Conservation (phyloP, 1,140 invertebrate genomes). For the Venturia canescens region DNA sequence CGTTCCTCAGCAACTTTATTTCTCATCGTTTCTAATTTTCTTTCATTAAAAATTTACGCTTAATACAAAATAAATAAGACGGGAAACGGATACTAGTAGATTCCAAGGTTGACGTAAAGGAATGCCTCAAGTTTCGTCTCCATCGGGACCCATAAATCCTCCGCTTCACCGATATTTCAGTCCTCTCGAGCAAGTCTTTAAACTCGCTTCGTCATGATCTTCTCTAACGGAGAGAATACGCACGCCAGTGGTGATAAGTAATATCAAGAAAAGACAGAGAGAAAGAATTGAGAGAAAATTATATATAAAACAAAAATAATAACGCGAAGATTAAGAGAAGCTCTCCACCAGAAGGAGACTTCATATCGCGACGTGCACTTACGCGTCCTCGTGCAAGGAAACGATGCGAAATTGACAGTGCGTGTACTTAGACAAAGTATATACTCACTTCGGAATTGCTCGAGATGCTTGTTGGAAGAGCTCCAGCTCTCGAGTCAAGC, state of each 20-base stretch:
- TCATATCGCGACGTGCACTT: constrained; percentile 63
- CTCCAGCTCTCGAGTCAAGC: constrained; percentile 56
- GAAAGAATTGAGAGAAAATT: constrained; percentile 51
- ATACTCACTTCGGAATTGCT: constrained; percentile 65
- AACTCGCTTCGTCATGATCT: constrained; percentile 26
- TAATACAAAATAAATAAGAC: neutral
- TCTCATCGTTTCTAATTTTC: constrained; percentile 54
- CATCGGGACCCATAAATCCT: constrained; percentile 32
- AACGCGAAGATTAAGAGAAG: constrained; percentile 53
- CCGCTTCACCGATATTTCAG: neutral
- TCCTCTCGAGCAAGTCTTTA: neutral
- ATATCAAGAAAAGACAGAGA: constrained; percentile 42
- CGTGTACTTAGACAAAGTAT: constrained; percentile 65
- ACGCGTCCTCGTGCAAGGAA: constrained; percentile 53
- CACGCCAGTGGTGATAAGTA: neutral
- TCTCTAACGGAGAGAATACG: neutral
- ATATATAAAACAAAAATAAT: constrained; percentile 34
- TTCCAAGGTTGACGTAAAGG: constrained; percentile 29
- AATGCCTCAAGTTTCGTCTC: constrained; percentile 12
- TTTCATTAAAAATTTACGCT: constrained; percentile 32
- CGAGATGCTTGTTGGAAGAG: constrained; percentile 55
- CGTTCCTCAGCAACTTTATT: constrained; percentile 13
- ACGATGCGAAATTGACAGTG: constrained; percentile 6
- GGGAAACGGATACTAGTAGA: neutral
- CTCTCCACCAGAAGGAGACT: constrained; percentile 51